Percentiles rank a stretch among this genome's conserved stretches.
These are phyloP conservation scores for Caligus rogercresseyi DNA, from an alignment of 1,140 invertebrate species.

Conservation along the genomic window DNA sequence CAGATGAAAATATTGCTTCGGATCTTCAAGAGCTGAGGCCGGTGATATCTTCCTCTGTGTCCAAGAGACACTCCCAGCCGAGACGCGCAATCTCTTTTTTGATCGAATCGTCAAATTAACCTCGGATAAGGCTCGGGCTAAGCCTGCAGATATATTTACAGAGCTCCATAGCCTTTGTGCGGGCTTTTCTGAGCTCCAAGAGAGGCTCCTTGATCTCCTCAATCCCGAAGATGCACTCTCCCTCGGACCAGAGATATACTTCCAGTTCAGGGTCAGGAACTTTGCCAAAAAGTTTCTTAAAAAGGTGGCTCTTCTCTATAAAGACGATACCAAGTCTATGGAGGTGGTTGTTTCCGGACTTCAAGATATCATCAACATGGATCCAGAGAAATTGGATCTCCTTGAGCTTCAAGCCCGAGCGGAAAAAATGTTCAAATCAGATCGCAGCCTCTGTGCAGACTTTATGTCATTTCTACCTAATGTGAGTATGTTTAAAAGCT, in stretches of 20 bases:
- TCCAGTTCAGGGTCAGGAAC: not conserved
- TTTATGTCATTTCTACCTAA: constrained; percentile 1
- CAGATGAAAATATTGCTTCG: not conserved
- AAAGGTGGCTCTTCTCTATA: not conserved
- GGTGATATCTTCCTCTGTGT: not conserved
- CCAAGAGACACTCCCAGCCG: not conserved
- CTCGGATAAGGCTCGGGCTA: not conserved
- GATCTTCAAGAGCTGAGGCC: not conserved
- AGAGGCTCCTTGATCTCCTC: constrained; percentile 7
- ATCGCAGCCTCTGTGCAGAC: not conserved
- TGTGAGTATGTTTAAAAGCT: not conserved
- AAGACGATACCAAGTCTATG: not conserved
- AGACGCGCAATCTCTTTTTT: not conserved
- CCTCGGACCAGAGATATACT: not conserved
- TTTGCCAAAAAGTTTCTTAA: constrained; percentile 2
- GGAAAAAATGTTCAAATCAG: not conserved
- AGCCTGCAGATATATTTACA: constrained; percentile 5
- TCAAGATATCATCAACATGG: not conserved
- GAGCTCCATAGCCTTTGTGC: not conserved
- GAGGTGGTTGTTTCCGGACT: not conserved
- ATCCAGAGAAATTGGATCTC: not conserved
- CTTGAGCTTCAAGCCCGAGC: not conserved
- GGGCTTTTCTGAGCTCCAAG: constrained; percentile 1
- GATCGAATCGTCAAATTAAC: not conserved
- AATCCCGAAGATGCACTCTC: not conserved